Conservation (phyloP, 2,797 vertebrate genomes). For the Manis crassicaudata region DNA sequence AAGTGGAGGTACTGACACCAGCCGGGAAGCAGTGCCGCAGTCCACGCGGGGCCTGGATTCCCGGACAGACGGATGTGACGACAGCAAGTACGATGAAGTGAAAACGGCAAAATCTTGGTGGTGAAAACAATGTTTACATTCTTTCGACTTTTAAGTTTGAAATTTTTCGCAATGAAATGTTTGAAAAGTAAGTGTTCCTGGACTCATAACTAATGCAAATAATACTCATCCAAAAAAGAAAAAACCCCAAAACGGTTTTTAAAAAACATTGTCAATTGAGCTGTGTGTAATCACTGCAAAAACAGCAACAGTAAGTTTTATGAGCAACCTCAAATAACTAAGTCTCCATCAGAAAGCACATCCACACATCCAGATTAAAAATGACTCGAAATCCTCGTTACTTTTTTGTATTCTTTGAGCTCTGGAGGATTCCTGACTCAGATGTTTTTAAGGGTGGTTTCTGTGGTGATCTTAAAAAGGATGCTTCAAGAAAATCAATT, state of each 20-base stretch:
- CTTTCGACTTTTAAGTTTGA: neutral
- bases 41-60: neutral
- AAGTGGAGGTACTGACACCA: neutral
- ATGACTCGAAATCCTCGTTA: neutral
- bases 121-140: neutral
- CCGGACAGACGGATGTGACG: fast-evolving
- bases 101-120: neutral
- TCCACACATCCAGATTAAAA: neutral
- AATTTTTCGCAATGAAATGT: neutral
- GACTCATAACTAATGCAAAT: neutral
- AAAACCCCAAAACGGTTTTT: neutral
- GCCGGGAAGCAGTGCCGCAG: neutral
- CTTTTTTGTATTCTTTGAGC: neutral
- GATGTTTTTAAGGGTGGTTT: neutral
- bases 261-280: neutral
- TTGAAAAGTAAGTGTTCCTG: neutral
- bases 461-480: neutral
- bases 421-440: neutral
- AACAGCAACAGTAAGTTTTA: neutral
- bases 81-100: too few species aligned
- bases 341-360: neutral
- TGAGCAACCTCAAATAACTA: neutral
- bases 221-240: neutral
- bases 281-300: neutral
- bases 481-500: neutral